Conservation (phyloP, 2,888 invertebrate species). For the Agrotis segetum region DNA sequence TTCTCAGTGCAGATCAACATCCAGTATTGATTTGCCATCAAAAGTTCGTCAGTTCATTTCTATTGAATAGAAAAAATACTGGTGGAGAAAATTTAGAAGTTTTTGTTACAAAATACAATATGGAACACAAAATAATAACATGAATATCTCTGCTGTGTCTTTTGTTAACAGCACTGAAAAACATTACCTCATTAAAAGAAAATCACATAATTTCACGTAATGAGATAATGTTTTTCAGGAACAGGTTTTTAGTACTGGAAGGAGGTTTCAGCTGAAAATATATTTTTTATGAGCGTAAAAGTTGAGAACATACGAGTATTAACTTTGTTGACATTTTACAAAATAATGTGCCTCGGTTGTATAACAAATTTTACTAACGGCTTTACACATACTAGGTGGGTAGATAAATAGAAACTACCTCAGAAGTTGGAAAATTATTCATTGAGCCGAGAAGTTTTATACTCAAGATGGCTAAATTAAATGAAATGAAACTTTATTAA, state of each 20-base stretch:
- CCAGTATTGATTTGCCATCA: not conserved
- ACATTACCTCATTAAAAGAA: slow-evolving; percentile 17
- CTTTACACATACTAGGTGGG: slow-evolving; percentile 42
- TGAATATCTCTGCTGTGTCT: not conserved
- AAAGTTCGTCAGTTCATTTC: not conserved
- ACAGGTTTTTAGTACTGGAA: slow-evolving; percentile 1
- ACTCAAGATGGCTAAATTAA: no score
- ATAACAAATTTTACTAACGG: slow-evolving; percentile 39
- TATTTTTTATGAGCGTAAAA: slow-evolving; percentile 27
- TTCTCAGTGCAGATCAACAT: not conserved
- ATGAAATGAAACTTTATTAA: no score
- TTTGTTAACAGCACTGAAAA: slow-evolving; percentile 11
- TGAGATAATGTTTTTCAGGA: slow-evolving; percentile 1
- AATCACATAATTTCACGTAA: slow-evolving; percentile 3
- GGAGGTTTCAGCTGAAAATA: slow-evolving; percentile 18
- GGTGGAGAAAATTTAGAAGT: not conserved
- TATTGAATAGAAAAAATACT: not conserved
- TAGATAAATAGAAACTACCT: slow-evolving; percentile 27
- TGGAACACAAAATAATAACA: not conserved
- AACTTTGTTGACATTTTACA: slow-evolving; percentile 35
- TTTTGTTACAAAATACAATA: not conserved
- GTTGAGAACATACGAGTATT: slow-evolving; percentile 7
- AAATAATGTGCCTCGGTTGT: slow-evolving; percentile 42
- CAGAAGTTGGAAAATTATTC: not conserved
- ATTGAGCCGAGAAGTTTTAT: not conserved